phyloP scores from a whole-genome alignment of 2,888 invertebrate species.

The Thyatira batis region DNA sequence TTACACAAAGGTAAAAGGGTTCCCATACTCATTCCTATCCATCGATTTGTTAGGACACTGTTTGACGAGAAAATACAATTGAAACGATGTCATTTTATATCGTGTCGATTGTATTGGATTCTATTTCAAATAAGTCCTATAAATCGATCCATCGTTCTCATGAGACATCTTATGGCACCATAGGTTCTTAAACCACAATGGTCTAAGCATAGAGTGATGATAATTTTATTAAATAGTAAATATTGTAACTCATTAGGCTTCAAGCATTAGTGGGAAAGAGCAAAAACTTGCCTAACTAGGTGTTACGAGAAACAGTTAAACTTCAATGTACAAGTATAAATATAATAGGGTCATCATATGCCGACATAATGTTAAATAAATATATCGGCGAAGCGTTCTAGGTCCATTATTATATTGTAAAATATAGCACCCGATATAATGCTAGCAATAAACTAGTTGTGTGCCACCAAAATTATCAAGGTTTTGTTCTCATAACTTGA shows the following conservation, averaged over 20 bases:
- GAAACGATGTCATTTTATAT: background rate
- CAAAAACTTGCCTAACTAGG: constrained; percentile 39
- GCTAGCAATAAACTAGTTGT: constrained; percentile 64
- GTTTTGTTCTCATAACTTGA: constrained; percentile 31
- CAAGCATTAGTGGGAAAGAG: constrained; percentile 47
- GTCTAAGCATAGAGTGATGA: constrained; percentile 20
- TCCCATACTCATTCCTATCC: constrained; percentile 33
- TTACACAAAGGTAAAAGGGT: constrained; percentile 46
- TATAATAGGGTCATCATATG: constrained; percentile 26
- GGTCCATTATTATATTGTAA: constrained; percentile 22
- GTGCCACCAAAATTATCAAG: constrained; percentile 42
- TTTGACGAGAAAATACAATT: background rate
- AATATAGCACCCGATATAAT: constrained; percentile 69
- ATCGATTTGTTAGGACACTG: constrained; percentile 20
- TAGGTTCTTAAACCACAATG: constrained; percentile 52
- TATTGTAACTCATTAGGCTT: constrained; percentile 19
- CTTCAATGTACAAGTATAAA: constrained; percentile 21
- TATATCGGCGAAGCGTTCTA: constrained; percentile 31
- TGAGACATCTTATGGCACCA: constrained; percentile 69
- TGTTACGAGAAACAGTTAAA: constrained; percentile 23
- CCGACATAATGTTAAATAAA: constrained; percentile 12
- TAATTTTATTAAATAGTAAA: constrained; percentile 24
- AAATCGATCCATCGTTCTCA: constrained; percentile 49
- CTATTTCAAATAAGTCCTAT: constrained; percentile 21
- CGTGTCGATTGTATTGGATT: background rate